These are phyloP conservation scores for Drosophila kohkoa DNA, from an alignment of 1,140 invertebrate species.

Conservation along the genomic window DNA sequence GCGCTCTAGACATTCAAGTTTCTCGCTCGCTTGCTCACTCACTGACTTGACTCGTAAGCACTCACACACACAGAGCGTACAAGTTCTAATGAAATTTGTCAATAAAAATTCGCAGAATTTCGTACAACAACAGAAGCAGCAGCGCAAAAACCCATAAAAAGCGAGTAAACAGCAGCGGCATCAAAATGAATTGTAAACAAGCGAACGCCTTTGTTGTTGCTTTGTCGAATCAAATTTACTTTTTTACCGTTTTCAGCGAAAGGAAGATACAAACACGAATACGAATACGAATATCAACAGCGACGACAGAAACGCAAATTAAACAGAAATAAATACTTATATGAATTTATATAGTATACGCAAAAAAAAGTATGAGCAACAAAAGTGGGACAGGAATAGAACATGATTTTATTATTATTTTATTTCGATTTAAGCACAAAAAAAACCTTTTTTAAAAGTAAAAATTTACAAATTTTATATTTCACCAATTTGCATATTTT, in stretches of 20 bases:
- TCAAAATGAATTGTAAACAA: slow-evolving; percentile 50
- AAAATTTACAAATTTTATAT: too few species aligned
- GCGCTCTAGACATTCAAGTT: not conserved
- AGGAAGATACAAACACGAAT: slow-evolving; percentile 64
- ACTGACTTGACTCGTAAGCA: not conserved
- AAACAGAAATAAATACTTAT: slow-evolving; percentile 23
- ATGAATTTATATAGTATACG: slow-evolving; percentile 15
- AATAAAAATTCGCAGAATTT: slow-evolving; percentile 80
- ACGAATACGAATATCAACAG: slow-evolving; percentile 22
- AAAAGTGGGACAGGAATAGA: too few species aligned
- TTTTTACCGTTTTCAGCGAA: slow-evolving; percentile 84
- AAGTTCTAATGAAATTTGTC: slow-evolving; percentile 82
- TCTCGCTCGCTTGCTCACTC: not conserved
- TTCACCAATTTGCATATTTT: too few species aligned
- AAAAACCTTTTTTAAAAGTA: too few species aligned
- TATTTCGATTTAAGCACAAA: too few species aligned
- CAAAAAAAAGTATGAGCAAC: too few species aligned
- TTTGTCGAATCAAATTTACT: slow-evolving; percentile 79
- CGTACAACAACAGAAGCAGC: slow-evolving; percentile 49
- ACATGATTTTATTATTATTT: too few species aligned
- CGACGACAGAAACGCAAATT: slow-evolving; percentile 22
- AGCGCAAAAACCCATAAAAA: slow-evolving; percentile 33
- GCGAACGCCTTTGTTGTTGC: slow-evolving; percentile 56
- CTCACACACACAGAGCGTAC: slow-evolving; percentile 35
- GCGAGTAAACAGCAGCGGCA: slow-evolving; percentile 44